These are phyloP conservation scores for Naja naja DNA, from an alignment of 2,113 vertebrate species.

Conservation along the genomic window DNA sequence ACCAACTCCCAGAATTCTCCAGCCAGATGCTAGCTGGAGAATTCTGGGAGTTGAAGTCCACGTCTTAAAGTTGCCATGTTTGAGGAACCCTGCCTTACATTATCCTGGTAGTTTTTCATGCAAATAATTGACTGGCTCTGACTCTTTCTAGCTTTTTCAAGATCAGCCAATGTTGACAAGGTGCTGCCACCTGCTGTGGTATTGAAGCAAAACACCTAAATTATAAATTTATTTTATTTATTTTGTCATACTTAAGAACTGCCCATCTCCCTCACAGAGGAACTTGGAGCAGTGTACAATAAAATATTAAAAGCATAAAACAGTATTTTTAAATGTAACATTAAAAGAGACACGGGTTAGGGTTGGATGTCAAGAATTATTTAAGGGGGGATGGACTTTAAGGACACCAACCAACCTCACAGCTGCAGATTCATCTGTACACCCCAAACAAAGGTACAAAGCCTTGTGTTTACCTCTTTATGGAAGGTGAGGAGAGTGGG, in stretches of 20 bases:
- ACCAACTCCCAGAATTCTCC: too few species aligned
- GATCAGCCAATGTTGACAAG: neutral
- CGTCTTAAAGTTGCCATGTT: too few species aligned
- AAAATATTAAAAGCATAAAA: neutral
- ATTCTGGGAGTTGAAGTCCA: too few species aligned
- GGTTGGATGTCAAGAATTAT: neutral
- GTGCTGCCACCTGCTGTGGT: neutral
- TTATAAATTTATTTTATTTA: neutral
- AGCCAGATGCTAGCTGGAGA: too few species aligned
- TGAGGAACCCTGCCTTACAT: neutral
- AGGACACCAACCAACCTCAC: neutral
- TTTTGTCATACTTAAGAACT: neutral
- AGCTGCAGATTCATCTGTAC: neutral
- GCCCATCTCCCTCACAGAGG: neutral
- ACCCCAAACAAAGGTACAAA: neutral
- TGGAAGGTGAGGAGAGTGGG: neutral
- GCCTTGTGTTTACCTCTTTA: neutral
- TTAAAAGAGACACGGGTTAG: neutral
- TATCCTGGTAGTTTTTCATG: neutral
- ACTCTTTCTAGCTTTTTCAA: neutral
- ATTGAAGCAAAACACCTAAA: neutral
- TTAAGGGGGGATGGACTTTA: neutral
- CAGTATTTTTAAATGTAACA: neutral
- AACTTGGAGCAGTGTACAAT: neutral
- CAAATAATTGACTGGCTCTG: neutral